Percentiles rank a stretch among this genome's conserved stretches.
Evolutionary conservation across 1,140 invertebrate species (phyloP).

Genomic region (Pristionchus pacificus): DNA sequence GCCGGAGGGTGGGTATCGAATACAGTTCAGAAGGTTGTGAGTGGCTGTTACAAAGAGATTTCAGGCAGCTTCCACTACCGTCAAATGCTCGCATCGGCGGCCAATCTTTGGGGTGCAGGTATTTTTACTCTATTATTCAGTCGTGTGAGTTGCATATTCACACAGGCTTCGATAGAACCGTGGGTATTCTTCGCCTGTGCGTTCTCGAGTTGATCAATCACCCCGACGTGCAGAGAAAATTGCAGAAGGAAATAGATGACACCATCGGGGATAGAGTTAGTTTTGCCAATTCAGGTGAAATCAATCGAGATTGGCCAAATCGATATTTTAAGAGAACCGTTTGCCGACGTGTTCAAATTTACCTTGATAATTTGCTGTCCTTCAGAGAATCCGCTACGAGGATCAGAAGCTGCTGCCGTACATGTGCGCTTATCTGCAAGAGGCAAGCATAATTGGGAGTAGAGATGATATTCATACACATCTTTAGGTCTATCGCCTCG

Average conservation of each 20-base stretch:
- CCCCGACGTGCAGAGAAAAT: not conserved
- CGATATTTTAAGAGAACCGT: not conserved
- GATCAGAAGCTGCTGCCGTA: not conserved
- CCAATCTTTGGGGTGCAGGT: no score
- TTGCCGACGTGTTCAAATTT: not conserved
- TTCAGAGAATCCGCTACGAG: not conserved
- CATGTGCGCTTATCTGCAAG: not conserved
- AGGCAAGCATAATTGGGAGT: not conserved
- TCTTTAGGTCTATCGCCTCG: not conserved
- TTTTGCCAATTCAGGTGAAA: no score
- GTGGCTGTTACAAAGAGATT: no score
- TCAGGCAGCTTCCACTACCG: not conserved
- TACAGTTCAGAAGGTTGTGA: no score
- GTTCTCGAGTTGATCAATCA: not conserved
- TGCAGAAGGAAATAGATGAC: not conserved
- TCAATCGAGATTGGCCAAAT: not conserved
- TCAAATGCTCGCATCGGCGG: not conserved
- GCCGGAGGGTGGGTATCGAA: no score
- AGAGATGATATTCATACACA: not conserved
- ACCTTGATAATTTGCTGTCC: not conserved
- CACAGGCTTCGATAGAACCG: not conserved
- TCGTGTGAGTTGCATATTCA: no score
- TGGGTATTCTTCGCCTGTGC: not conserved
- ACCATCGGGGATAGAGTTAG: no score
- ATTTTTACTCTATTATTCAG: no score